Evolutionary conservation across 2,888 invertebrate species (phyloP), one percentile per base, ranked within the genome.

Genomic region (Mimumesa dahlbomi): DNA sequence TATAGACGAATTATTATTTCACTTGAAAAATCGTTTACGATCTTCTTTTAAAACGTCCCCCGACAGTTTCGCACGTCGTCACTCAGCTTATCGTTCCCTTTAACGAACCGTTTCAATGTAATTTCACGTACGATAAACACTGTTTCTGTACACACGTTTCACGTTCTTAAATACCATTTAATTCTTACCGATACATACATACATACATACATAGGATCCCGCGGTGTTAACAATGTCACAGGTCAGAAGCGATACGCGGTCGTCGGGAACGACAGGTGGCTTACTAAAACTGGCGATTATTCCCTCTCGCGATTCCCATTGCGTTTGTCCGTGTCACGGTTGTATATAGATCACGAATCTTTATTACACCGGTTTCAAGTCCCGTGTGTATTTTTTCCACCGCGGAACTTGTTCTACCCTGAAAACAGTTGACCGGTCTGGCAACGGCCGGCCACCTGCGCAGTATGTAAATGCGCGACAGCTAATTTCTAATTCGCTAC

Each of bases 361-460:
- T 65, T 72, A 75, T 75, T 75, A 63, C 75, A 67, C 64, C 56
- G 68, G 70, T 71, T 71, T 58, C 56, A 14, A 45, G 43, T 18
- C 16, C 14, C 52, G 29, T 19, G 31, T n/a, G 57, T 38, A 48
- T 64, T 57, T 59, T 74, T 68, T 53, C 73, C 61, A 57, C 67
- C 65, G 42, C 74, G 64, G 57, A 85, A 86, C 85, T 82, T 79
- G 85, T 85, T 86, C 66, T 68, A 67, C 67, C 67, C 78, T 77
- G 78, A 78, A 79, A 79, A 79, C 78, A 56, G 73, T n/a, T 73
- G 68, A 59, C 73, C 58, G 69, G 42, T 67, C 54, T 45, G 25
- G 48, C 63, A 40, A 11, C 52, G 70, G n/a, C 31, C 59, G 64
- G 70, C 79, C 79, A 79, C 79, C 79, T 79, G 79, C 76, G 65